These are phyloP conservation scores for Habropoda laboriosa DNA, from an alignment of 1,140 invertebrate genomes.

Conservation along the genomic window DNA sequence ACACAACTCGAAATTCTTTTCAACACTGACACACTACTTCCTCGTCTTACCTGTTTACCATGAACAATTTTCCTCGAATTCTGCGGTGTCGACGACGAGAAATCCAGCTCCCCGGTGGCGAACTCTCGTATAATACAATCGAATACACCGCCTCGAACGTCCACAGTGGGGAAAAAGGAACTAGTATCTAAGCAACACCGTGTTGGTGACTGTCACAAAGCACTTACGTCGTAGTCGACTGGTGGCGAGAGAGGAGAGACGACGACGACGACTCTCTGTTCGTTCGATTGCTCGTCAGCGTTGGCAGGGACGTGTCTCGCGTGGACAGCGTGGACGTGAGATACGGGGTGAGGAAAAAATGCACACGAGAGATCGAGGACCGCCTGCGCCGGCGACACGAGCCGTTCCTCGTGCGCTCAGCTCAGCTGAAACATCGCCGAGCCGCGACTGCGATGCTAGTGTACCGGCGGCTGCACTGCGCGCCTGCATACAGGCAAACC, in stretches of 20 bases:
- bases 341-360: background rate
- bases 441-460: slow-evolving; percentile 52
- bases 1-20: background rate
- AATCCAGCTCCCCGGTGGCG: no score
- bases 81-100: no score
- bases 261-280: no score
- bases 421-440: slow-evolving; percentile 55
- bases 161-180: background rate
- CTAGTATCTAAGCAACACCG: slow-evolving; percentile 16
- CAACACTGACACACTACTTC: background rate
- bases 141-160: background rate
- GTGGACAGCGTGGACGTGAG: background rate
- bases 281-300: background rate
- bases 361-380: background rate
- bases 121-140: no score
- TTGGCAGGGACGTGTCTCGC: background rate
- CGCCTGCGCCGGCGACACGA: slow-evolving; percentile 43
- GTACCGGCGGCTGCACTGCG: slow-evolving; percentile 64
- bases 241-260: no score
- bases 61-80: no score
- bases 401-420: slow-evolving; percentile 57
- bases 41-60: background rate
- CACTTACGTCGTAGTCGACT: slow-evolving; percentile 32
- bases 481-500: slow-evolving; percentile 55
- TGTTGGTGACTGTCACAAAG: background rate